Evolutionary conservation across 2,113 vertebrate genomes (phyloP).

Genomic region (Tyto alba): DNA sequence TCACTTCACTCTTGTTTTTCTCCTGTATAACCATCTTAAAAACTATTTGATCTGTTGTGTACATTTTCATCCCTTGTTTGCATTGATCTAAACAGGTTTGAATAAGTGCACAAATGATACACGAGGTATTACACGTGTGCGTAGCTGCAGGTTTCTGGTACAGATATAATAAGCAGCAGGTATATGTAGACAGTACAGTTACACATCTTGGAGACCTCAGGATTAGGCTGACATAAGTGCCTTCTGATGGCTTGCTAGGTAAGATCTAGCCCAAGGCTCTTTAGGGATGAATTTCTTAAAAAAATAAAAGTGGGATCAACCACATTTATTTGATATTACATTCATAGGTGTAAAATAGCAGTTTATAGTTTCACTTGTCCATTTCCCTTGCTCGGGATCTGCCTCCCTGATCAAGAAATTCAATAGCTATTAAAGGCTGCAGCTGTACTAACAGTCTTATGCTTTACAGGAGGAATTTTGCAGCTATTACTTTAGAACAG

Average conservation of each 20-base stretch:
- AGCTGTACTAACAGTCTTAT: conserved; percentile 60
- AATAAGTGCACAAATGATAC: background rate
- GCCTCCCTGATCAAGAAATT: conserved; percentile 52
- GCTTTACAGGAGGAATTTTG: conserved; percentile 54
- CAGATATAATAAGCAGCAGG: background rate
- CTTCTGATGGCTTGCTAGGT: conserved; percentile 43
- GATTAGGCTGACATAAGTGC: conserved; percentile 45
- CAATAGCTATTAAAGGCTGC: conserved; percentile 60
- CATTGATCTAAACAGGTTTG: background rate
- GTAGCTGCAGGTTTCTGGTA: background rate
- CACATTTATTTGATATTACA: conserved; percentile 56
- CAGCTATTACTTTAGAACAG: conserved; percentile 45
- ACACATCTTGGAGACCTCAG: background rate
- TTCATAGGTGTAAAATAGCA: conserved; percentile 63
- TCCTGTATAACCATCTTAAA: background rate
- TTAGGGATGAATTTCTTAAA: conserved; percentile 30
- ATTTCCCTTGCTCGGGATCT: conserved; percentile 52
- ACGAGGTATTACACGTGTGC: background rate
- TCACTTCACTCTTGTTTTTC: background rate
- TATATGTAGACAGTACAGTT: background rate
- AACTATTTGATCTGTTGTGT: background rate
- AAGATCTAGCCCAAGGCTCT: background rate
- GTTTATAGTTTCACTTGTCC: conserved; percentile 62
- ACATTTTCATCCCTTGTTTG: background rate
- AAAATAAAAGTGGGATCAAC: conserved; percentile 16